Evolutionary conservation across 2,888 invertebrate species (phyloP).

Genomic region (Mythimna impura): DNA sequence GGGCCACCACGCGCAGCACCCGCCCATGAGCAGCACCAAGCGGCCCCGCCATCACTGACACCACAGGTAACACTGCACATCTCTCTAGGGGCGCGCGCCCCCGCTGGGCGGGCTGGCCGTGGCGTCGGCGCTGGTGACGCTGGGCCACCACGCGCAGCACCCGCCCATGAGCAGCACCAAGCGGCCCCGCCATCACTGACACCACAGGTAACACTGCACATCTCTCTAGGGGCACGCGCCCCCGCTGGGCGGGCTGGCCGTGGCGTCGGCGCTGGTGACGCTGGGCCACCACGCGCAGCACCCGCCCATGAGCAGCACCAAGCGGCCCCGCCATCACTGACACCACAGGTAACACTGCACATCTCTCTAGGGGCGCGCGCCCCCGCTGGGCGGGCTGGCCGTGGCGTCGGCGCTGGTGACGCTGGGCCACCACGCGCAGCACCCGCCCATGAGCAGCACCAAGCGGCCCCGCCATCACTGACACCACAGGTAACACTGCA

Average conservation of each 20-base stretch:
- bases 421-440: slow-evolving; percentile 92
- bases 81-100: slow-evolving; percentile 95
- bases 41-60: no score
- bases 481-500: slow-evolving; percentile 23
- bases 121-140: slow-evolving; percentile 96
- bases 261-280: slow-evolving; percentile 97
- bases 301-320: slow-evolving; percentile 49
- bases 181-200: slow-evolving; percentile 69
- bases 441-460: slow-evolving; percentile 49
- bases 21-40: no score
- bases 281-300: slow-evolving; percentile 92
- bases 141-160: slow-evolving; percentile 92
- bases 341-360: neutral
- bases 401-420: slow-evolving; percentile 97
- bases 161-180: slow-evolving; percentile 52
- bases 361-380: slow-evolving; percentile 91
- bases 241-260: slow-evolving; percentile 95
- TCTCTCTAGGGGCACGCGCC: slow-evolving; percentile 92
- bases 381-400: slow-evolving; percentile 95
- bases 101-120: slow-evolving; percentile 96
- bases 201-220: neutral
- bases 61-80: no score
- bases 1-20: no score
- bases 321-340: slow-evolving; percentile 69
- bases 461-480: slow-evolving; percentile 69